Conservation (phyloP, 2,888 invertebrate species). For the Pediacus dermestoides region DNA sequence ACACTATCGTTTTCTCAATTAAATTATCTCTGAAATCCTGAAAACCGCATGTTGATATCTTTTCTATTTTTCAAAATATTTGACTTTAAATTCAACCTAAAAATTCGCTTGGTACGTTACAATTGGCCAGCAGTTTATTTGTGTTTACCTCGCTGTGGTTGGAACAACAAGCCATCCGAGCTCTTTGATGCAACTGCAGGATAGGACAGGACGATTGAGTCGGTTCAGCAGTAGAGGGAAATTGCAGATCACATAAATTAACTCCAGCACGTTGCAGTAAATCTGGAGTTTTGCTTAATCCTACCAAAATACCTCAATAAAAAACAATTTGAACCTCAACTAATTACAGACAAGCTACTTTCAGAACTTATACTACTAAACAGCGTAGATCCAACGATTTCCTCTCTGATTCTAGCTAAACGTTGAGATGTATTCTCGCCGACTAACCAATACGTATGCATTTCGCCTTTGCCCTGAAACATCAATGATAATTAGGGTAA, state of each 20-base stretch:
- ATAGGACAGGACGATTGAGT: slow-evolving; percentile 42
- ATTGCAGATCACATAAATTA: slow-evolving; percentile 32
- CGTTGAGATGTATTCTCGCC: slow-evolving; percentile 56
- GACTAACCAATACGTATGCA: slow-evolving; percentile 70
- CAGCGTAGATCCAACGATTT: slow-evolving; percentile 48
- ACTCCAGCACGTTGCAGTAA: slow-evolving; percentile 49
- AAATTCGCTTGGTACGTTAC: too few species aligned
- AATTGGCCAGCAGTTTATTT: too few species aligned
- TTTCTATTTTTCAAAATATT: too few species aligned
- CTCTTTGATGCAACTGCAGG: slow-evolving; percentile 47
- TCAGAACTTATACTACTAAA: slow-evolving; percentile 49
- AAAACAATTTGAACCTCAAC: not conserved
- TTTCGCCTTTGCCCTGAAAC: slow-evolving; percentile 68
- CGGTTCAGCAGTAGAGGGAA: slow-evolving; percentile 18
- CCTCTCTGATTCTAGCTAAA: slow-evolving; percentile 48
- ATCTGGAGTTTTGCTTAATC: slow-evolving; percentile 51
- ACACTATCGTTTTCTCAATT: too few species aligned
- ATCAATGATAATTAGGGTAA: slow-evolving; percentile 8
- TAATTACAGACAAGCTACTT: slow-evolving; percentile 39
- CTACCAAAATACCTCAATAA: slow-evolving; percentile 17
- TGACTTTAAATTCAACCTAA: too few species aligned
- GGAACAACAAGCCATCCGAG: slow-evolving; percentile 43
- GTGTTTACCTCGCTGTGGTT: too few species aligned
- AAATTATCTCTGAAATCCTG: too few species aligned
- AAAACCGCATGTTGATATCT: too few species aligned